phyloP scores from a whole-genome alignment of 2,888 invertebrate genomes.

The Cremastobaeus sp. region DNA sequence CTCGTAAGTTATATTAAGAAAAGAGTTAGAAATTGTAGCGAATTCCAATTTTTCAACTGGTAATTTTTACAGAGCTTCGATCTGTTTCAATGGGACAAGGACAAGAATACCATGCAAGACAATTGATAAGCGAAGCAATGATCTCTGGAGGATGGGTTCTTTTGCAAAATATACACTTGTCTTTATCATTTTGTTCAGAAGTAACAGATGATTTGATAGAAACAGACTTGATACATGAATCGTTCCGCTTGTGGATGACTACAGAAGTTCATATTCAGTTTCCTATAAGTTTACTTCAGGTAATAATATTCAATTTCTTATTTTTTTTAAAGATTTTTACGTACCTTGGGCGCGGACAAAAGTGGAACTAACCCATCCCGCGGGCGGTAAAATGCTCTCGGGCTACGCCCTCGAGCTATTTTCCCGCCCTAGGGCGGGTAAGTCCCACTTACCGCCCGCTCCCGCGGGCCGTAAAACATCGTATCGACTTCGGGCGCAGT shows the following conservation, averaged over 20 bases:
- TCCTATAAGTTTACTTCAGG: slow-evolving; percentile 88
- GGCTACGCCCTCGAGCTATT: too few relatives aligned
- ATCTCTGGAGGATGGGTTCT: slow-evolving; percentile 93
- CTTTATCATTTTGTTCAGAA: slow-evolving; percentile 95
- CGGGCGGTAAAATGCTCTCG: too few relatives aligned
- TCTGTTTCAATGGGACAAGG: slow-evolving; percentile 99
- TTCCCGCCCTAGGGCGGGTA: too few relatives aligned
- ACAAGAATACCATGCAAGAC: slow-evolving; percentile 92
- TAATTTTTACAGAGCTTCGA: slow-evolving; percentile 82
- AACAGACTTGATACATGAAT: slow-evolving; percentile 88
- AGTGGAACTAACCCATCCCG: too few relatives aligned
- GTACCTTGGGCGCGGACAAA: too few relatives aligned
- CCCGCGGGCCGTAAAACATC: too few relatives aligned
- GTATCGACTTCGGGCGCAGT: too few relatives aligned
- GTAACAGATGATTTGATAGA: slow-evolving; percentile 93
- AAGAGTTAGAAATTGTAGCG: background rate
- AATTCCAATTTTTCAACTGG: background rate
- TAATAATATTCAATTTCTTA: too few relatives aligned
- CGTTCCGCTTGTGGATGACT: slow-evolving; percentile 95
- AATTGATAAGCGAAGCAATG: slow-evolving; percentile 90
- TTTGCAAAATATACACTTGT: slow-evolving; percentile 97
- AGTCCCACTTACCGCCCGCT: too few relatives aligned
- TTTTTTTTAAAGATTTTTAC: too few relatives aligned
- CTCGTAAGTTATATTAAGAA: too few relatives aligned
- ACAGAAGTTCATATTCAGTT: slow-evolving; percentile 96